Conservation (phyloP, 53 echinoderm and acorn worm genomes). For the Echinometra lucunter region DNA sequence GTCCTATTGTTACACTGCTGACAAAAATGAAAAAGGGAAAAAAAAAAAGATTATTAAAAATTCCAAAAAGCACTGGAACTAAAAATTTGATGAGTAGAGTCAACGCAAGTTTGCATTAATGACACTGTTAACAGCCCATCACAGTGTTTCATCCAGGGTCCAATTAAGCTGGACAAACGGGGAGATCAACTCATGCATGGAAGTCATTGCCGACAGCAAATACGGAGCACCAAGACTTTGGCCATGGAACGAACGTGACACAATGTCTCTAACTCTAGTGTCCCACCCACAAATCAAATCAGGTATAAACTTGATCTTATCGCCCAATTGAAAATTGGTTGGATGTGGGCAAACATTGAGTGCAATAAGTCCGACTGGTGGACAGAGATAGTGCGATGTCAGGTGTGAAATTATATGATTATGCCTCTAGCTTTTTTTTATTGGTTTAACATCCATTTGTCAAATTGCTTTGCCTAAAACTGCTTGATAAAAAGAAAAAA, state of each 20-base stretch:
- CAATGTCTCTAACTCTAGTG: slow-evolving; percentile 31
- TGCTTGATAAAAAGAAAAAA: slow-evolving; percentile 1
- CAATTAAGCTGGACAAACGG: slow-evolving; percentile 40
- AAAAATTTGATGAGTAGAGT: slow-evolving; percentile 43
- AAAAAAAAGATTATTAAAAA: neutral
- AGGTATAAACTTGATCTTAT: slow-evolving; percentile 53
- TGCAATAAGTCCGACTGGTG: slow-evolving; percentile 34
- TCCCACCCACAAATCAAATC: slow-evolving; percentile 65
- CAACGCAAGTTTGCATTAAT: slow-evolving; percentile 14
- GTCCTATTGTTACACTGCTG: neutral
- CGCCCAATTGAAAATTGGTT: slow-evolving; percentile 57
- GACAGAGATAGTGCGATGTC: slow-evolving; percentile 3
- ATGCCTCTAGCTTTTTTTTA: neutral
- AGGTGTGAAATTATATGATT: slow-evolving; percentile 63
- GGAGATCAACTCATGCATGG: slow-evolving; percentile 35
- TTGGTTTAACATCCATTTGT: slow-evolving; percentile 65
- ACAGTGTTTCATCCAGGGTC: slow-evolving; percentile 41
- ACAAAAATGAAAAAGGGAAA: neutral
- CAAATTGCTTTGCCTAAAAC: slow-evolving; percentile 58
- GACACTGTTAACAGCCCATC: slow-evolving; percentile 29
- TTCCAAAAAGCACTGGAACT: neutral
- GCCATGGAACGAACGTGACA: slow-evolving; percentile 39
- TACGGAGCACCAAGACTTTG: neutral
- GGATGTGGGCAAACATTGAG: slow-evolving; percentile 50
- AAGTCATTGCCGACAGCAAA: slow-evolving; percentile 35